Evolutionary conservation across 2,797 vertebrate species (phyloP), one percentile per base, ranked within the genome.

Genomic region (Darevskia nairensis): DNA sequence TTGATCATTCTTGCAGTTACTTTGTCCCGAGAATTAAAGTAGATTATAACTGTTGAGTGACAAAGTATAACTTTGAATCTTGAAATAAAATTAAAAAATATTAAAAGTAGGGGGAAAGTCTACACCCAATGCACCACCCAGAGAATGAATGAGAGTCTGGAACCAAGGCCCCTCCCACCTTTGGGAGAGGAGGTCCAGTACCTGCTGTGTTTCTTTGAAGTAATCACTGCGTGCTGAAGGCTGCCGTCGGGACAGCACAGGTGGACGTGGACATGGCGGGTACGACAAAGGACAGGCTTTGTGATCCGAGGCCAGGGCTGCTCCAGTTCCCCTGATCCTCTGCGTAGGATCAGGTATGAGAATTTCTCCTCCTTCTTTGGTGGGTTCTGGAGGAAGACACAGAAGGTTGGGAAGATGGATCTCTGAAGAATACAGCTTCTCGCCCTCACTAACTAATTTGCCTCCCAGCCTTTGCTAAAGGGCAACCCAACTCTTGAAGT

Each of bases 231-330:
- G 4, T 89, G 84, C 25, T 86, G 84, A 29, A 86, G 74, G n/a
- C 19, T 71, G 59, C 84, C 88, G n/a, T 86, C 74, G 15, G 84
- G 3, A 77, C 88, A 82, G n/a, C 88, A 89, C 3, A 89, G 84
- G 32, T 86, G 88, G 72, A 86, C 79, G 0, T 89, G 84, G 72
- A 78, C 21, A 3, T 89, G 88, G 44, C 21, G 74, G 21, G 80
- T 15, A 1, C 80, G 80, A 64, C 84, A 82, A 13, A 89, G 72
- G 29, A 89, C 88, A 5, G 88, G 84, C 32, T 89, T 80, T 7
- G 85, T 89, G 35, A 86, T 50, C 1, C 88, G 80, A 25, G 88
- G 88, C 88, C 88, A 89, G 0, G 25, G 29, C 8, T 89, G 72
- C 7, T 59, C 29, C 2, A 25, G 39, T 15, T 83, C 9, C 25